phyloP scores from a whole-genome alignment of 1,140 invertebrate genomes.

The Gryon sp. region DNA sequence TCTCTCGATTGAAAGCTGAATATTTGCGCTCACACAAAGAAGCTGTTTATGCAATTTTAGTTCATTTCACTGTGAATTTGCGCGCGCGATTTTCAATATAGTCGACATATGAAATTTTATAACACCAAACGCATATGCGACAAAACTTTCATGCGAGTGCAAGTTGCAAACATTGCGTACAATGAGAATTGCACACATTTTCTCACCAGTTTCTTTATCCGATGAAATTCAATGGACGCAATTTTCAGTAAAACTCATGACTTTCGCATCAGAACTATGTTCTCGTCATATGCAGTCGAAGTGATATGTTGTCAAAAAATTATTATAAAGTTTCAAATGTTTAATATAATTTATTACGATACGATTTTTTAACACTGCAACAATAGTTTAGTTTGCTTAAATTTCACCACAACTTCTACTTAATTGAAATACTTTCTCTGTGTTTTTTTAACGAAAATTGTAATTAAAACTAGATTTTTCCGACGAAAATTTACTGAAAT shows the following conservation, averaged over 20 bases:
- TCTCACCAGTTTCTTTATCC: conserved; percentile 26
- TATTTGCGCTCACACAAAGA: too few relatives aligned
- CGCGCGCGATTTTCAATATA: neutral
- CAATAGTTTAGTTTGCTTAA: too few relatives aligned
- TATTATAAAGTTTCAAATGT: too few relatives aligned
- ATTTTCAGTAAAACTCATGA: conserved; percentile 14
- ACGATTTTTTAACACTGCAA: too few relatives aligned
- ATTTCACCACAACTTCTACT: too few relatives aligned
- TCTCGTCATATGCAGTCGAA: conserved; percentile 21
- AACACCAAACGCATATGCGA: conserved; percentile 1
- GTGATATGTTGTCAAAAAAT: too few relatives aligned
- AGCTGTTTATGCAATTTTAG: neutral
- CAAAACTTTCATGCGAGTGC: conserved; percentile 6
- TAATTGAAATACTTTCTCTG: too few relatives aligned
- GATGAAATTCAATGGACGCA: conserved; percentile 5
- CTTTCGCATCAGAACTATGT: conserved; percentile 5
- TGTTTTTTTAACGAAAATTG: too few relatives aligned
- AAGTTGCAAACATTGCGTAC: conserved; percentile 26
- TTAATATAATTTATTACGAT: too few relatives aligned
- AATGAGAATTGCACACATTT: conserved; percentile 5
- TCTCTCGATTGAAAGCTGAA: too few relatives aligned
- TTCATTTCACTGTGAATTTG: neutral
- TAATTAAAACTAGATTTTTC: too few relatives aligned
- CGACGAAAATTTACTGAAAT: too few relatives aligned
- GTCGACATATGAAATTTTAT: conserved; percentile 26